These are phyloP conservation scores for Chorisops tibialis DNA, from an alignment of 2,888 invertebrate species.

Conservation along the genomic window DNA sequence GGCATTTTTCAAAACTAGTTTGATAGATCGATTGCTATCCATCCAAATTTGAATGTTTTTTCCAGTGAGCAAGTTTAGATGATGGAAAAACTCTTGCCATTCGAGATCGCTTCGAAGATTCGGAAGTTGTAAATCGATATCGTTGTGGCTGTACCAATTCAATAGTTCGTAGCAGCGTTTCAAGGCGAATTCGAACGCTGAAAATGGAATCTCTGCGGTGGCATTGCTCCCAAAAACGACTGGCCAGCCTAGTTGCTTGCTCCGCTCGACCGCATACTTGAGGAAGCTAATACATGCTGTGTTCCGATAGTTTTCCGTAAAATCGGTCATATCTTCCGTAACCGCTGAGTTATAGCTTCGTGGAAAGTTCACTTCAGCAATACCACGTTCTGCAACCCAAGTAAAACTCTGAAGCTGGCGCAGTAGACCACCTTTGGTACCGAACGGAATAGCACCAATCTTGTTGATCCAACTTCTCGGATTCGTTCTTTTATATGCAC, in stretches of 20 bases:
- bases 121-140: slow-evolving; percentile 63
- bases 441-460: slow-evolving; percentile 82
- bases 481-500: slow-evolving; percentile 35
- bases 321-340: slow-evolving; percentile 75
- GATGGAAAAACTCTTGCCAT: slow-evolving; percentile 56
- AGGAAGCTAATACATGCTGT: slow-evolving; percentile 83
- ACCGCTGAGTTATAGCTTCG: slow-evolving; percentile 81
- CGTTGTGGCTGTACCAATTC: slow-evolving; percentile 68
- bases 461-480: slow-evolving; percentile 72
- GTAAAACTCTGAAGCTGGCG: slow-evolving; percentile 75
- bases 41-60: slow-evolving; percentile 48
- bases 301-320: slow-evolving; percentile 83
- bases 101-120: slow-evolving; percentile 74
- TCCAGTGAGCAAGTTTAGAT: background rate
- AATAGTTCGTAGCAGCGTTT: slow-evolving; percentile 74
- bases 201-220: slow-evolving; percentile 69
- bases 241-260: slow-evolving; percentile 57
- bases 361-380: slow-evolving; percentile 78
- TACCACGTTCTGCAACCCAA: slow-evolving; percentile 79
- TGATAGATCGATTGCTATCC: slow-evolving; percentile 42
- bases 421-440: slow-evolving; percentile 87
- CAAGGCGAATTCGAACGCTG: slow-evolving; percentile 77
- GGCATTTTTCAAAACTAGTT: slow-evolving; percentile 50
- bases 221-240: slow-evolving; percentile 52
- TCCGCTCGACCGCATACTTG: slow-evolving; percentile 68